These are phyloP conservation scores for Hyposoter didymator DNA, from an alignment of 2,888 invertebrate genomes.

Conservation along the genomic window DNA sequence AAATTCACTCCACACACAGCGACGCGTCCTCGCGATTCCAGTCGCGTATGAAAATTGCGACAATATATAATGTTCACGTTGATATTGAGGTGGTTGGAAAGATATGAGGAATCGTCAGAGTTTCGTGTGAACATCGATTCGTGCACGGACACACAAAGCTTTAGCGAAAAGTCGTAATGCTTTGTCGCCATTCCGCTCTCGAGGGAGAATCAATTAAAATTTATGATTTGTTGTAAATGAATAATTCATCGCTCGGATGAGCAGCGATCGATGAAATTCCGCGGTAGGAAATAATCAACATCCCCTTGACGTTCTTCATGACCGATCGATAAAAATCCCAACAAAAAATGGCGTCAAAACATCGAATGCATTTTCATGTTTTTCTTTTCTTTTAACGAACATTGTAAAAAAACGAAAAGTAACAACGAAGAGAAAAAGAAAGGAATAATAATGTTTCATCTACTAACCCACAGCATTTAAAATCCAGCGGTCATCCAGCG, in stretches of 20 bases:
- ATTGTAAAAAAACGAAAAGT: not conserved
- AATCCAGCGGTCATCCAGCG: slow-evolving; percentile 73
- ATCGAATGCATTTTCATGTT: slow-evolving; percentile 45
- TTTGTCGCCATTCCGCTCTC: slow-evolving; percentile 68
- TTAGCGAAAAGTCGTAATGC: slow-evolving; percentile 65
- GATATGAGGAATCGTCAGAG: slow-evolving; percentile 77
- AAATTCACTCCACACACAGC: not conserved
- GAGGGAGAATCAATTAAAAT: not conserved
- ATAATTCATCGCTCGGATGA: not conserved
- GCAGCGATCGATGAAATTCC: not conserved
- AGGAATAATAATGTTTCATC: slow-evolving; percentile 56
- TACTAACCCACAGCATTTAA: slow-evolving; percentile 76
- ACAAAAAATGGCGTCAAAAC: slow-evolving; percentile 69
- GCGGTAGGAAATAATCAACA: not conserved
- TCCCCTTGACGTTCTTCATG: not conserved
- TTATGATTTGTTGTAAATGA: not conserved
- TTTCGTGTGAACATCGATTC: slow-evolving; percentile 78
- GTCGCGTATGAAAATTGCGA: slow-evolving; percentile 22
- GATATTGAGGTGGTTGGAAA: slow-evolving; percentile 77
- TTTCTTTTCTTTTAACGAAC: not conserved
- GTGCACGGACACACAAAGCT: slow-evolving; percentile 79
- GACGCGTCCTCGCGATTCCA: not conserved
- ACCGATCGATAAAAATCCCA: not conserved
- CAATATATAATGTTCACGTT: slow-evolving; percentile 4
- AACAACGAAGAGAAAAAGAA: slow-evolving; percentile 46